phyloP scores from a whole-genome alignment of 2,113 vertebrate species.

The Tinamus guttatus region DNA sequence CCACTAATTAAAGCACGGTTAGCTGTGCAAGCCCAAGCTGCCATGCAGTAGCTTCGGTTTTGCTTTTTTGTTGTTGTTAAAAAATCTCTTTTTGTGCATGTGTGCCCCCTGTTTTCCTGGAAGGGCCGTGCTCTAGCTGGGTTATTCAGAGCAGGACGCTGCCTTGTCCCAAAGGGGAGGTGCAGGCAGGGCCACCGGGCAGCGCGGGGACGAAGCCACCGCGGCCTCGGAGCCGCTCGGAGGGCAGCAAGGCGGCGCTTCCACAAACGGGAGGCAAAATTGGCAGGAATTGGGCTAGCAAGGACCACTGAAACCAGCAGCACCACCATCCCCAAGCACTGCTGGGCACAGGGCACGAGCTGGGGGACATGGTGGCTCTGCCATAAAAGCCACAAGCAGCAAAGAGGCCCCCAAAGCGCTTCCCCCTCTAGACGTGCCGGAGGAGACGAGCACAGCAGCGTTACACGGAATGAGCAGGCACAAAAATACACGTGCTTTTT shows the following conservation, averaged over 20 bases:
- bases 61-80: not conserved
- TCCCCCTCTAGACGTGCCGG: not conserved
- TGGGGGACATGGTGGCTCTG: no score
- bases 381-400: not conserved
- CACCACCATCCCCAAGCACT: no score
- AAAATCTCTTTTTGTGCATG: not conserved
- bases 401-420: not conserved
- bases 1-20: conserved; percentile 56
- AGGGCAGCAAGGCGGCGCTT: not conserved
- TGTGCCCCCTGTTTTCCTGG: not conserved
- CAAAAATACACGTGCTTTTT: not conserved
- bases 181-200: no score
- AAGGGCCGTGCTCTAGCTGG: not conserved
- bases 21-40: conserved; percentile 23
- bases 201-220: no score
- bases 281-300: not conserved
- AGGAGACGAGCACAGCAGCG: no score
- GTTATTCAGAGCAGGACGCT: conserved; percentile 17
- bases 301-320: not conserved
- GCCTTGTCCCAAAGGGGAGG: not conserved
- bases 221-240: no score
- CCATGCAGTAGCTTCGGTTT: conserved; percentile 33
- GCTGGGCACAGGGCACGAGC: no score
- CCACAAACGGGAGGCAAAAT: not conserved
- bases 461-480: not conserved